Conservation (phyloP, 2,888 invertebrate species). For the Ormyrus pomaceus region DNA sequence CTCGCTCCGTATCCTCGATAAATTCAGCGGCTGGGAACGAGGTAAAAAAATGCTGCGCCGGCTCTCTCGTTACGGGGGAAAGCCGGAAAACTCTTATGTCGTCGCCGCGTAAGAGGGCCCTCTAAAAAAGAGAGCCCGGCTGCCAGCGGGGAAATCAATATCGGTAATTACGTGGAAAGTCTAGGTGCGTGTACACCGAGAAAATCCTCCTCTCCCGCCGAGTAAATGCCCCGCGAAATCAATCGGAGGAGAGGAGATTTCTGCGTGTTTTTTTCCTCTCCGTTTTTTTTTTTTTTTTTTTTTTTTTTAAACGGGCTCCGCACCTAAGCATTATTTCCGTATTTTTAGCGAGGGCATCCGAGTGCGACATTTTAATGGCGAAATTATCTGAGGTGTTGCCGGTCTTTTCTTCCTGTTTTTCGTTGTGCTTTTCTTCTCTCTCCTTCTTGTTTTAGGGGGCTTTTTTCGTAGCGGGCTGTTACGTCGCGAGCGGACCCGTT, state of each 20-base stretch:
- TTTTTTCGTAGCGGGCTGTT: not conserved
- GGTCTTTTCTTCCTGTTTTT: not conserved
- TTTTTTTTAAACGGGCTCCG: too few relatives aligned
- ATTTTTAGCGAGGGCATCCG: conserved; percentile 46
- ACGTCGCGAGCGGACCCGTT: not conserved
- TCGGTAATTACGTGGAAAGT: conserved; percentile 65
- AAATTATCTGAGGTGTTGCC: conserved; percentile 29
- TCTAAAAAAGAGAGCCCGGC: conserved; percentile 9
- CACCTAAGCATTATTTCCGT: conserved; percentile 37
- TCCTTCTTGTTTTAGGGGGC: not conserved
- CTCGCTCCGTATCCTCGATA: conserved; percentile 36
- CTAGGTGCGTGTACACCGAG: not conserved
- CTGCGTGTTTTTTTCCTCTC: too few relatives aligned
- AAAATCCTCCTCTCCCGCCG: too few relatives aligned
- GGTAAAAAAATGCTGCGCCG: not conserved
- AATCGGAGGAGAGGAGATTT: conserved; percentile 6
- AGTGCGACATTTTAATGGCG: conserved; percentile 53
- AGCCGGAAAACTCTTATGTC: conserved; percentile 37
- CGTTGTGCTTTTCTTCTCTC: not conserved
- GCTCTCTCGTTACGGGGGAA: conserved; percentile 38
- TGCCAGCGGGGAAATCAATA: conserved; percentile 64
- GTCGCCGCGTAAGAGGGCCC: conserved; percentile 4
- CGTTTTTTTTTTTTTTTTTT: too few relatives aligned
- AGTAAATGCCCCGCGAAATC: conserved; percentile 32
- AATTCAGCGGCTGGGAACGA: conserved; percentile 22